These are phyloP conservation scores for Selenia dentaria DNA, from an alignment of 2,888 invertebrate species.

Conservation along the genomic window DNA sequence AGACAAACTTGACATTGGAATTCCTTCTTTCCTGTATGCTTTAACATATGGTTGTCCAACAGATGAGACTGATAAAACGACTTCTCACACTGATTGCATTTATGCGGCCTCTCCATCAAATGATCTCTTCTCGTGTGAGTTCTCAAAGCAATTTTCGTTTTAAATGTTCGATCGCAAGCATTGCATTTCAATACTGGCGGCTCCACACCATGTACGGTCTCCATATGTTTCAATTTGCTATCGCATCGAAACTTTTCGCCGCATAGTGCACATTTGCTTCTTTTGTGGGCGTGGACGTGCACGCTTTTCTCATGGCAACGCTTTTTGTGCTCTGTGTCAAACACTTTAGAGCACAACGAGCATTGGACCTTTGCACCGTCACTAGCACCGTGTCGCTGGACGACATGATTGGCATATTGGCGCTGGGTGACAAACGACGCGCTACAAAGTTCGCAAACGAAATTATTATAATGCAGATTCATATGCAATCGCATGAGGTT, in stretches of 20 bases:
- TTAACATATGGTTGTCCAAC: constrained; percentile 50
- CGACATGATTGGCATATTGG: constrained; percentile 26
- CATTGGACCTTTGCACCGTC: constrained; percentile 39
- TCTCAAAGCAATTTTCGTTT: constrained; percentile 36
- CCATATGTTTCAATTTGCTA: constrained; percentile 49
- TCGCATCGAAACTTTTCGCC: constrained; percentile 42
- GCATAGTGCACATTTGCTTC: constrained; percentile 25
- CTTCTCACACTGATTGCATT: constrained; percentile 66
- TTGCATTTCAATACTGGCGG: constrained; percentile 43
- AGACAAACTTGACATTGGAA: constrained; percentile 60
- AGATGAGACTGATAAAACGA: constrained; percentile 43
- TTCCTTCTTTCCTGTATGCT: constrained; percentile 55
- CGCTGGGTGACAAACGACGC: constrained; percentile 63
- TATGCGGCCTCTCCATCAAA: constrained; percentile 56
- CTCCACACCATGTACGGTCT: constrained; percentile 45
- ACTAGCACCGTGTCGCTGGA: constrained; percentile 17
- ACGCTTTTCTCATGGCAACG: constrained; percentile 54
- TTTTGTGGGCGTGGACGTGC: constrained; percentile 31
- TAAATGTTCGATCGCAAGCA: constrained; percentile 50
- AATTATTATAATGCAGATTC: constrained; percentile 73
- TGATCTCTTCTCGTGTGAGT: constrained; percentile 57
- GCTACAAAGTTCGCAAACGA: constrained; percentile 71
- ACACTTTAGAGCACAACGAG: constrained; percentile 54
- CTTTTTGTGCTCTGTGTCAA: constrained; percentile 48
- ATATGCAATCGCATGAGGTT: constrained; percentile 73